Conservation (phyloP, 2,797 vertebrate genomes). For the Molossus alvarezi region DNA sequence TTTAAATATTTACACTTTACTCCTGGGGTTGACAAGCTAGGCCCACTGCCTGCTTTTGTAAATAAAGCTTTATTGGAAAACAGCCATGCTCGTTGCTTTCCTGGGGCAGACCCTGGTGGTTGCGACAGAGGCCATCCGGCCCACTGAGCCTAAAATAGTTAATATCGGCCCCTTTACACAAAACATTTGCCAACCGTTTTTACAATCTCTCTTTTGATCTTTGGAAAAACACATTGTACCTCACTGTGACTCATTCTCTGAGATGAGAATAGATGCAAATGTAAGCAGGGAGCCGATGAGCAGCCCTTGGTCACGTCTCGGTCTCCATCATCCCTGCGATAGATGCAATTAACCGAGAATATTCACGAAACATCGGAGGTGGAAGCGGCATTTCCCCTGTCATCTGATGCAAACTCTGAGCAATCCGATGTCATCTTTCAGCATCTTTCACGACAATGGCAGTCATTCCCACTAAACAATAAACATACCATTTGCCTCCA, state of each 20-base stretch:
- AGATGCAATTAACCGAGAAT: slow-evolving; percentile 9
- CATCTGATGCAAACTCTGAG: slow-evolving; percentile 74
- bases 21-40: neutral
- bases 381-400: slow-evolving; percentile 60
- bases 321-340: neutral
- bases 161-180: neutral
- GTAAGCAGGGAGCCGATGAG: neutral
- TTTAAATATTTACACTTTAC: neutral
- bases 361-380: slow-evolving; percentile 30
- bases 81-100: neutral
- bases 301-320: neutral
- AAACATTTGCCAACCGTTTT: neutral
- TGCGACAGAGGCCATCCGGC: neutral
- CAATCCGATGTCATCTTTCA: slow-evolving; percentile 31
- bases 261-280: neutral
- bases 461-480: slow-evolving; percentile 71
- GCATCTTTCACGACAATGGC: slow-evolving; percentile 23
- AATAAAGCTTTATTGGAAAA: slow-evolving; percentile 61
- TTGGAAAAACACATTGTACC: neutral
- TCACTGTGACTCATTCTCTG: neutral
- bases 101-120: neutral
- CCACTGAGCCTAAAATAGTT: neutral
- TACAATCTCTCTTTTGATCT: neutral
- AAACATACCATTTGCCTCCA: neutral
- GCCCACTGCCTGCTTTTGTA: neutral